Base-by-base conservation (phyloP, 2,113 vertebrate genomes). In the Meriones unguiculatus region DNA sequence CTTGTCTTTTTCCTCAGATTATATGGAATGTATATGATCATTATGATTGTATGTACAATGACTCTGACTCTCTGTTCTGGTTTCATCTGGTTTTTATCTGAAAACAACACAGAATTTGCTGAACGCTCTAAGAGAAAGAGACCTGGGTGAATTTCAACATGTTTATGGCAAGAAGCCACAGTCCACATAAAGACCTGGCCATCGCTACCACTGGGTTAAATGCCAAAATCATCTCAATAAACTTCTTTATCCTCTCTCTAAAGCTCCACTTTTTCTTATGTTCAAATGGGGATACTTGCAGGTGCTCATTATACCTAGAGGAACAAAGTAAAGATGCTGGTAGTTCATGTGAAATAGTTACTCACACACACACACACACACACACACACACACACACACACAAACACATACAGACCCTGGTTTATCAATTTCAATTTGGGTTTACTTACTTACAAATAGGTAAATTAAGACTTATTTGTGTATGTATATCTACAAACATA, bases 1-100 rank as follows among this genome's bases (percentile, higher is more conserved):
- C 64, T 59, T 90, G 22, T 93, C 70, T 95, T 95, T 87, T 14
- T 30, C 2, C 69, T 57, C 81, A 89, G 52, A 81, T 72, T 65
- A 80, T 28, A 57, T 67, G 22, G 6, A 80, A 41, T 64, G 3
- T 10, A 82, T n/a, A 14, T 35, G 6, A 52, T 24, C 25, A 28
- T 67, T 52, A 70, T 46, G 13, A 0, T 11, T 75, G 20, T 25
- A 41, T 25, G n/a, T 24, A 41, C 18, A 57, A 57, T 57, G 57
- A 14, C 15, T 57, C 12, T 57, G 57, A 57, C 57, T 57, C 17
- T 20, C 57, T 20, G 25, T 67, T 73, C 24, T 38, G 93, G 8
- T 75, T 75, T 78, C 13, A 65, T 65, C 41, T 76, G 24, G 50
- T 65, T 25, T 15, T 95, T 32, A 72, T 11, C 50, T 1, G 2